phyloP scores from a whole-genome alignment of 2,113 vertebrate genomes.

The Thunnus maccoyii region DNA sequence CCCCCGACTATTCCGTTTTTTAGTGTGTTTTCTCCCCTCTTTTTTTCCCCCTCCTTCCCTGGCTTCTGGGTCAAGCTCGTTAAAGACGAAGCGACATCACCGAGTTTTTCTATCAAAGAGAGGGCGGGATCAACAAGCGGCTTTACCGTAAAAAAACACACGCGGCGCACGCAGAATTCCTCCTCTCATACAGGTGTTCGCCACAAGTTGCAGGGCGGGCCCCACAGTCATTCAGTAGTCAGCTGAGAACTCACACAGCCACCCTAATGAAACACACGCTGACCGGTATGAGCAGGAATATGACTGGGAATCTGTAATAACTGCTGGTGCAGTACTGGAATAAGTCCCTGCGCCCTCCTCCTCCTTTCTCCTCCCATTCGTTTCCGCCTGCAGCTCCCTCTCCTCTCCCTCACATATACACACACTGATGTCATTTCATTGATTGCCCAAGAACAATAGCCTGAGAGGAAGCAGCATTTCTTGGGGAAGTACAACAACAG shows the following conservation, averaged over 20 bases:
- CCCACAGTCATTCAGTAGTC: neutral
- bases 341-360: slow-evolving; percentile 4
- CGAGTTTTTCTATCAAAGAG: slow-evolving; percentile 72
- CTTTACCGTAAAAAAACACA: slow-evolving; percentile 68
- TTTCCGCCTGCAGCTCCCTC: slow-evolving; percentile 21
- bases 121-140: slow-evolving; percentile 71
- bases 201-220: neutral
- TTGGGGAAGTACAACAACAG: slow-evolving; percentile 56
- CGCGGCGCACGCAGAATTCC: slow-evolving; percentile 48
- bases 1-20: slow-evolving; percentile 42
- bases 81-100: slow-evolving; percentile 74
- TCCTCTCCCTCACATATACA: slow-evolving; percentile 41
- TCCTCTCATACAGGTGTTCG: slow-evolving; percentile 62
- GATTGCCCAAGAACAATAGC: slow-evolving; percentile 79
- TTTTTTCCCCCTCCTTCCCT: slow-evolving; percentile 61
- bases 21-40: slow-evolving; percentile 51
- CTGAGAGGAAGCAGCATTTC: slow-evolving; percentile 61
- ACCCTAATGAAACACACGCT: too few relatives aligned
- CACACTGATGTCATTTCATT: slow-evolving; percentile 72
- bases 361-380: slow-evolving; percentile 47
- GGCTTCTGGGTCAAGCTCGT: slow-evolving; percentile 76
- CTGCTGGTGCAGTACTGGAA: neutral
- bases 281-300: neutral
- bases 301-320: slow-evolving; percentile 13
- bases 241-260: too few relatives aligned